phyloP scores from a whole-genome alignment of 2,888 invertebrate genomes.

The Andrena hattorfiana region DNA sequence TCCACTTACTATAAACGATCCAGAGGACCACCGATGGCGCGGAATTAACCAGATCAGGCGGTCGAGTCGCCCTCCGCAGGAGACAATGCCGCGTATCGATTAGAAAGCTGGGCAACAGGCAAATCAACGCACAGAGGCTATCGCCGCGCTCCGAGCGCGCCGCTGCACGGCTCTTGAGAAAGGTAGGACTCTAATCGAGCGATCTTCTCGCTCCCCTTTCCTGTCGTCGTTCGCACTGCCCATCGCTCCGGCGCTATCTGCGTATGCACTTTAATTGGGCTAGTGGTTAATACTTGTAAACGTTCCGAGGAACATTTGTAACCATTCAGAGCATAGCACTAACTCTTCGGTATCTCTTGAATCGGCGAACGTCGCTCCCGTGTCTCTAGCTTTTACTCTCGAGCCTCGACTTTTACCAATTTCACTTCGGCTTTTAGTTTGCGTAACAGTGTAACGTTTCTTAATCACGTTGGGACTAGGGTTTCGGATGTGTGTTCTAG shows the following conservation, averaged over 20 bases:
- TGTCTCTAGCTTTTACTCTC: not conserved
- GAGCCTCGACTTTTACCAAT: slow-evolving; percentile 21
- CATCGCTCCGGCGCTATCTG: too few species aligned
- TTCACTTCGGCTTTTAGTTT: slow-evolving; percentile 13
- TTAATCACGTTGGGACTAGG: too few species aligned
- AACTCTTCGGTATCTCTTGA: slow-evolving; percentile 8
- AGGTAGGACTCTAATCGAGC: not conserved
- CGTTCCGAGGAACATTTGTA: not conserved
- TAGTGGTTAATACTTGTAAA: not conserved
- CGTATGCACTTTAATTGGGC: not conserved
- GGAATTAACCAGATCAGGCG: slow-evolving; percentile 41
- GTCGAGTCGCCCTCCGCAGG: slow-evolving; percentile 20
- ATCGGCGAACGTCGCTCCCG: not conserved
- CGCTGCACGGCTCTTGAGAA: not conserved
- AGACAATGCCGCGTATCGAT: slow-evolving; percentile 56
- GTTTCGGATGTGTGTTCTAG: not conserved
- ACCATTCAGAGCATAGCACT: not conserved
- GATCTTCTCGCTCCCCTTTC: not conserved
- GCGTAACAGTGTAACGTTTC: slow-evolving; percentile 7
- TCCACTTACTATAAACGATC: slow-evolving; percentile 41
- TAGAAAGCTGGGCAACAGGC: slow-evolving; percentile 57
- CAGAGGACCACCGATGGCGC: slow-evolving; percentile 3
- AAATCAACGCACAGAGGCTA: slow-evolving; percentile 1
- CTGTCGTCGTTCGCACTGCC: too few species aligned
- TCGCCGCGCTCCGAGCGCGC: not conserved